A percentile compares a stretch with the other conserved stretches of the same genome.
Conservation (phyloP, 2,113 vertebrate genomes). For the Illadopsis cleaveri region DNA sequence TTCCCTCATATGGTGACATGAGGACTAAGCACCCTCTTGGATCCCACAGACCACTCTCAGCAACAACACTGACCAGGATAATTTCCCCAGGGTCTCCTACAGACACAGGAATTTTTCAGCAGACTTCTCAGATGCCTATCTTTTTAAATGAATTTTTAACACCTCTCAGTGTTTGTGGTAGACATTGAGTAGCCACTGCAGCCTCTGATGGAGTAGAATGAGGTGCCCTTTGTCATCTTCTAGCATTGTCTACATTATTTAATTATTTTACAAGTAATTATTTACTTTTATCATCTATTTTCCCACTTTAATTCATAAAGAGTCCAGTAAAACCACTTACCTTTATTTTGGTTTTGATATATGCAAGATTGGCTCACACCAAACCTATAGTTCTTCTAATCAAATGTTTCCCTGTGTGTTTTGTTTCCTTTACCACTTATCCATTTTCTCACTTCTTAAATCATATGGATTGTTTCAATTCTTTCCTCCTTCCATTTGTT, state of each 20-base stretch:
- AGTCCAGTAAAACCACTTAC: background rate
- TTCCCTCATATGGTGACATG: rapidly evolving
- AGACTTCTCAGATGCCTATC: background rate
- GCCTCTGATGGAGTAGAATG: background rate
- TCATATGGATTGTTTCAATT: background rate
- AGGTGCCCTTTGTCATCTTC: background rate
- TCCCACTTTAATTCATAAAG: background rate
- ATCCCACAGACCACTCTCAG: background rate
- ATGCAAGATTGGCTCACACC: background rate
- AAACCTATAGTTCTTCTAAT: background rate
- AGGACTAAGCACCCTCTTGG: background rate
- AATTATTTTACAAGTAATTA: background rate
- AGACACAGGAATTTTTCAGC: background rate
- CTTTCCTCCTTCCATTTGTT: background rate
- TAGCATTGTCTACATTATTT: background rate
- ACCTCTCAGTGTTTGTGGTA: background rate
- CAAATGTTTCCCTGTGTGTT: background rate
- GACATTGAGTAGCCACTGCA: background rate
- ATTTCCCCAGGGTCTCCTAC: background rate
- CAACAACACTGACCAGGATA: background rate
- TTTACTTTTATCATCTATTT: background rate
- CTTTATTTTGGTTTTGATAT: background rate
- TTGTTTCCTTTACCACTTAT: background rate
- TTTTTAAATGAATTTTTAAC: background rate
- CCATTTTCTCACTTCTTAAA: background rate